Evolutionary conservation across 2,113 vertebrate species (phyloP), one percentile per base, ranked within the genome.

Genomic region (Trematocara stigmaticum): DNA sequence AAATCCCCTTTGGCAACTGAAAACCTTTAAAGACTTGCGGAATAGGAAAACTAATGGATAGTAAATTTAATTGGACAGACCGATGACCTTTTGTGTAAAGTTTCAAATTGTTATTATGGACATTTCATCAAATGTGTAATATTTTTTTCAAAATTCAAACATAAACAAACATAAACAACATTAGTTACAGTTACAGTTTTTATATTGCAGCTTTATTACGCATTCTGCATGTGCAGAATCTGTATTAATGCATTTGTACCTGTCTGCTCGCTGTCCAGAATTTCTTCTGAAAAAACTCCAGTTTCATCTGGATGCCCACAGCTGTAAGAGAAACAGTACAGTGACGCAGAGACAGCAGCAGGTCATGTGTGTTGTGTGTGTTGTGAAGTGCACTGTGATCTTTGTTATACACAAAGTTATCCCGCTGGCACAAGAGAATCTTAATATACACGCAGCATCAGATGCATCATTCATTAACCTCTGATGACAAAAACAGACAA

Each of bases 181-280:
- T 76, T 38, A 66, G 34, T 66, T 1, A 64, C 51, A 66, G 34
- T 66, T 1, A 64, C 51, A 79, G 52, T 0, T 79, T 66, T 66
- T 66, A 51, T 6, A 23, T 38, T 42, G 31, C n/a, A 42, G 10
- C 51, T 64, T 40, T 69, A 47, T 10, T 55, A 6, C 1, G 3
- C 23, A 31, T 42, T 69, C 57, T 9, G 64, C 31, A 52, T 16
- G 35, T 79, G 26, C 20, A 61, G 42, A 31, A 2, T 51, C 9
- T 82, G 57, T 71, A 35, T 88, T 49, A 18, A 52, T 40, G 53
- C 4, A 5, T 83, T 55, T 45, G 18, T 85, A 99, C 99, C 98
- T 99, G 99, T 97, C 98, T 95, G 95, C 99, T 99, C 86, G 99
- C 99, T 20, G 98, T 99, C 97, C 98, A 99, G 92, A 99, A 99